Conservation (phyloP, 2,797 vertebrate genomes). For the Channallabes apus region DNA sequence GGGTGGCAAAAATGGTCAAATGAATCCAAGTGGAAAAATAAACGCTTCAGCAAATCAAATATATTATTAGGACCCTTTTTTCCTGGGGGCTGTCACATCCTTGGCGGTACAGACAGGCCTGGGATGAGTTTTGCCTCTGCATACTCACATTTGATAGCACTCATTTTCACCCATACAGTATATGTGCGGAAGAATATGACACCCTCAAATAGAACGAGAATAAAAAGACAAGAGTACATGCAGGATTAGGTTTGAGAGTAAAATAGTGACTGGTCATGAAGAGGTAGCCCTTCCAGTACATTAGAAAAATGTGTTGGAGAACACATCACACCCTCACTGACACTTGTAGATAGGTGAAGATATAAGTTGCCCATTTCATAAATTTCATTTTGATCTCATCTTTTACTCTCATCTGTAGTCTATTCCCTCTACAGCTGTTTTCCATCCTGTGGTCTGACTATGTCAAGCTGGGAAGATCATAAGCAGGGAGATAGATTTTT, state of each 20-base stretch:
- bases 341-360: conserved; percentile 31
- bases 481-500: not conserved
- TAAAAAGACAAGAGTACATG: conserved; percentile 29
- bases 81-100: conserved; percentile 61
- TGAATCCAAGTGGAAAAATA: conserved; percentile 90
- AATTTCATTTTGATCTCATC: not conserved
- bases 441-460: not conserved
- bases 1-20: conserved; percentile 74
- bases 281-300: conserved; percentile 13
- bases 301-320: conserved; percentile 30
- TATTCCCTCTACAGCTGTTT: not conserved
- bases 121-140: conserved; percentile 34
- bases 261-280: conserved; percentile 32
- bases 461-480: not conserved
- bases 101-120: conserved; percentile 61
- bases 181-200: conserved; percentile 43
- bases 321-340: not conserved
- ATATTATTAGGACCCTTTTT: conserved; percentile 66
- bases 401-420: not conserved
- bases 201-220: conserved; percentile 30
- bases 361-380: not conserved
- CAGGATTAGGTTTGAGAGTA: conserved; percentile 31
- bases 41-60: conserved; percentile 82
- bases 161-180: conserved; percentile 41
- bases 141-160: conserved; percentile 34